Evolutionary conservation across 2,888 invertebrate genomes (phyloP).

Genomic region (Xestia xanthographa): DNA sequence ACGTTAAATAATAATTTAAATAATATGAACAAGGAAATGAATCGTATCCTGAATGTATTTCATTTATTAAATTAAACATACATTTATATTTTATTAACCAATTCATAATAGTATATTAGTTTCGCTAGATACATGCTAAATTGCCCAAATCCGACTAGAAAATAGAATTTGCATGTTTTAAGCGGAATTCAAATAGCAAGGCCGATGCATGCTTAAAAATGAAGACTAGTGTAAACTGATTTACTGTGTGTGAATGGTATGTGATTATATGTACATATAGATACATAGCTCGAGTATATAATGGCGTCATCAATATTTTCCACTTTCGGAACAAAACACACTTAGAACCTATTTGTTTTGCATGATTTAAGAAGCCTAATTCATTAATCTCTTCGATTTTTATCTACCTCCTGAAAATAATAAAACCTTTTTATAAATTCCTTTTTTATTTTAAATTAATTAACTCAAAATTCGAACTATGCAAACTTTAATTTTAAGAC

Average conservation of each 20-base stretch:
- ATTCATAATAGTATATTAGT: background rate
- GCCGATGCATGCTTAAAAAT: constrained; percentile 1
- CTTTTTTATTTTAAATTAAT: background rate
- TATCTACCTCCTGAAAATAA: background rate
- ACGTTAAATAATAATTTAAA: constrained; percentile 4
- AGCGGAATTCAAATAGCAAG: constrained; percentile 17
- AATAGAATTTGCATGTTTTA: constrained; percentile 1
- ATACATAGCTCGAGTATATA: background rate
- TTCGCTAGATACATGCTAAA: background rate
- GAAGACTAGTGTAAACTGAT: constrained; percentile 3
- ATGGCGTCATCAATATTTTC: constrained; percentile 31
- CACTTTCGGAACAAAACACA: constrained; percentile 24
- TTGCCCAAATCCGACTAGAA: background rate
- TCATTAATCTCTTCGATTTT: background rate
- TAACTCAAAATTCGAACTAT: background rate
- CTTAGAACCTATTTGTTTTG: constrained; percentile 11
- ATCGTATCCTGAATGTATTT: constrained; percentile 2
- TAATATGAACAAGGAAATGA: constrained; percentile 22
- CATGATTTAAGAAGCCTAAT: background rate
- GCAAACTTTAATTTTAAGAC: background rate
- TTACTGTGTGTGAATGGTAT: background rate
- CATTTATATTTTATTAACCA: background rate
- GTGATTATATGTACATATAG: background rate
- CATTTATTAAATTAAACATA: background rate
- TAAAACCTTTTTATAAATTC: background rate